Evolutionary conservation across 2,888 invertebrate genomes (phyloP).

Genomic region (Escarpia spicata): DNA sequence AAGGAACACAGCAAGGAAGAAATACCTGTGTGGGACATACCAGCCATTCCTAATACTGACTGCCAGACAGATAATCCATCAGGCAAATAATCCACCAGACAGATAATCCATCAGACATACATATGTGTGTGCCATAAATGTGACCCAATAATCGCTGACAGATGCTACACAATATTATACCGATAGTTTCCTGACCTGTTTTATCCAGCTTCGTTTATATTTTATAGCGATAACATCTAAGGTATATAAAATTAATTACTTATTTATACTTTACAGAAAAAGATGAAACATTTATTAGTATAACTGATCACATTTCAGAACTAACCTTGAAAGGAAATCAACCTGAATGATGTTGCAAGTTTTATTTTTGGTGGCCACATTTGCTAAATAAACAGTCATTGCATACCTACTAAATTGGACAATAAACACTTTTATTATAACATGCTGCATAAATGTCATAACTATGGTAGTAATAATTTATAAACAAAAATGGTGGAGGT

Average conservation of each 20-base stretch:
- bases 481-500: neutral
- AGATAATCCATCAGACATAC: neutral
- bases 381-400: neutral
- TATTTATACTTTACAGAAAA: neutral
- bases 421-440: neutral
- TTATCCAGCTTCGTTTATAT: neutral
- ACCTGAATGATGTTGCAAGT: neutral
- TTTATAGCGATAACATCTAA: neutral
- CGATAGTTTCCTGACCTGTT: neutral
- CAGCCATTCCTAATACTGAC: neutral
- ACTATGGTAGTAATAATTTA: neutral
- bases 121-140: neutral
- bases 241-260: neutral
- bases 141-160: neutral
- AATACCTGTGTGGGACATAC: neutral
- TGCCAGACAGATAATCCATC: neutral
- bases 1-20: neutral
- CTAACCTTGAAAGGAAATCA: neutral
- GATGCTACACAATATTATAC: neutral
- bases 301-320: neutral
- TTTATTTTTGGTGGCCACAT: neutral
- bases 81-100: neutral
- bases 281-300: neutral
- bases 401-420: neutral
- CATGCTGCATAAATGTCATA: neutral